A percentile compares a stretch with the other conserved stretches of the same genome.
These are phyloP conservation scores for Orthosia gracilis DNA, from an alignment of 2,888 invertebrate genomes.

Conservation along the genomic window DNA sequence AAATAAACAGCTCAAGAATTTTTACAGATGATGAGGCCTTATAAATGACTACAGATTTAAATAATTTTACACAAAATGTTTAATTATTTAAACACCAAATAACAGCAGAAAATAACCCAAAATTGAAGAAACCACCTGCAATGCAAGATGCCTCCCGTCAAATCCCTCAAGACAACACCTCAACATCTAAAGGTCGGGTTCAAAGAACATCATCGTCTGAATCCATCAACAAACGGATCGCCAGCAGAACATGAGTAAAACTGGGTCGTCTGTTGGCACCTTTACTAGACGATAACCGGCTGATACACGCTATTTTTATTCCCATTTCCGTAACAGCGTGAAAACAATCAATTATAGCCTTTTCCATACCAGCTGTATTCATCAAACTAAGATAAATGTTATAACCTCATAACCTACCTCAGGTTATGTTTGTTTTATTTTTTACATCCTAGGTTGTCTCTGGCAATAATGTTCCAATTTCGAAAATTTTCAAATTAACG, in stretches of 20 bases:
- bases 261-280: conserved; percentile 33
- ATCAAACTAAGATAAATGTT: no score
- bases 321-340: conserved; percentile 37
- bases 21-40: no score
- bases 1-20: no score
- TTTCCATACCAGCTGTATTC: background rate
- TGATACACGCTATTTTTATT: conserved; percentile 44
- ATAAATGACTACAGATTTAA: background rate
- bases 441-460: no score
- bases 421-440: no score
- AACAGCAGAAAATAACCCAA: background rate
- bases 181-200: conserved; percentile 30
- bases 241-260: conserved; percentile 16
- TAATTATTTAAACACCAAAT: background rate
- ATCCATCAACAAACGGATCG: conserved; percentile 39
- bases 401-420: no score
- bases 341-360: conserved; percentile 46
- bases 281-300: conserved; percentile 40
- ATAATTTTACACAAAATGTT: background rate
- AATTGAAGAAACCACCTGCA: background rate
- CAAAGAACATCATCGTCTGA: conserved; percentile 27
- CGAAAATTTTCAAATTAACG: no score
- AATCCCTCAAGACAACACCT: background rate
- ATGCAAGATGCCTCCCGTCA: background rate
- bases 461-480: no score